Conservation (phyloP, 2,113 vertebrate genomes). For the Meles meles region DNA sequence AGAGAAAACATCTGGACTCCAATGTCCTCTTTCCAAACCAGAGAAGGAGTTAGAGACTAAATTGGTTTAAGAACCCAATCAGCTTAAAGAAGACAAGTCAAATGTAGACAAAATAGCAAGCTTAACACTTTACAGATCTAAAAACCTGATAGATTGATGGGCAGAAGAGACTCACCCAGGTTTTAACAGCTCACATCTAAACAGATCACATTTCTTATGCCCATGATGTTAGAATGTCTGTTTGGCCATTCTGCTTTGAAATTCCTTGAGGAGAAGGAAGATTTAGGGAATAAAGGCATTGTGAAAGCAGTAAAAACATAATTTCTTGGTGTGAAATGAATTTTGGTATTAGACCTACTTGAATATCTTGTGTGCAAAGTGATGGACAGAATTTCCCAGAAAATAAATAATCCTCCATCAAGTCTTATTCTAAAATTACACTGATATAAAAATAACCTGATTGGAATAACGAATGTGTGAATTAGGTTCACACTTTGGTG, state of each 20-base stretch:
- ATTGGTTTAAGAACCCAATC: neutral
- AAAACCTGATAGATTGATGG: neutral
- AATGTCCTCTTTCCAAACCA: neutral
- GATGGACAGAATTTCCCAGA: slow-evolving; percentile 37
- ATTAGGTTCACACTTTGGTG: slow-evolving; percentile 53
- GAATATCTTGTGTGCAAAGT: slow-evolving; percentile 21
- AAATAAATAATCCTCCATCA: slow-evolving; percentile 48
- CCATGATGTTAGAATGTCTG: neutral
- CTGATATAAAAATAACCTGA: slow-evolving; percentile 56
- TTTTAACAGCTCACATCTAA: neutral
- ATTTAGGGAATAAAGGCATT: neutral
- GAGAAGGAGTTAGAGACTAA: neutral
- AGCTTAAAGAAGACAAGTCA: slow-evolving; percentile 12
- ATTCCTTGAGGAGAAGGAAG: slow-evolving; percentile 7
- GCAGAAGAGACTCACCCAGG: neutral
- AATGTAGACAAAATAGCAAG: neutral
- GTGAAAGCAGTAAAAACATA: slow-evolving; percentile 1
- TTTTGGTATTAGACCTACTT: slow-evolving; percentile 41
- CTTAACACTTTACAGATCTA: neutral
- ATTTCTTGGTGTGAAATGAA: slow-evolving; percentile 43
- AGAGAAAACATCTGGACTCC: neutral
- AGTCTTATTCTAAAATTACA: slow-evolving; percentile 57
- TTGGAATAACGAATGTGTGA: slow-evolving; percentile 66
- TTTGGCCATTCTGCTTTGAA: slow-evolving; percentile 16
- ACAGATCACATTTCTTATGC: neutral